Conservation (phyloP, 2,113 vertebrate species). For the Oceanites oceanicus region DNA sequence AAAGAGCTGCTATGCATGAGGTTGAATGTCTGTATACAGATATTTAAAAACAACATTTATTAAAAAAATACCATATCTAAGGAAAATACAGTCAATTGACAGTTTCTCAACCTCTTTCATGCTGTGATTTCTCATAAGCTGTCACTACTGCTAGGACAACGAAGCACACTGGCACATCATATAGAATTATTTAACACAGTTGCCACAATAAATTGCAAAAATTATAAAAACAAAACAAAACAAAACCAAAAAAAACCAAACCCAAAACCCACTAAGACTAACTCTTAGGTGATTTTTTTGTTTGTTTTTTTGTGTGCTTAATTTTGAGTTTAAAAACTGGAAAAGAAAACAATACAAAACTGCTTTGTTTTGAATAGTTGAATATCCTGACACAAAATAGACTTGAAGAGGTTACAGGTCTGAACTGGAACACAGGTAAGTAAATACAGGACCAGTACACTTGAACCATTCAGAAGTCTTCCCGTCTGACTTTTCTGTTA, state of each 20-base stretch:
- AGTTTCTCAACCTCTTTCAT: neutral
- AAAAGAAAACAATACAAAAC: neutral
- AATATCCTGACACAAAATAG: neutral
- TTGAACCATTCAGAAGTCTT: neutral
- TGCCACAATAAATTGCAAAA: neutral
- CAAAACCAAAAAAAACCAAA: no score
- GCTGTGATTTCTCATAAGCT: neutral
- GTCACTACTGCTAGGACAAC: neutral
- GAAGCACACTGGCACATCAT: neutral
- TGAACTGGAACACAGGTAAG: neutral
- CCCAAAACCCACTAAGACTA: neutral
- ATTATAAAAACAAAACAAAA: neutral
- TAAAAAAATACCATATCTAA: neutral
- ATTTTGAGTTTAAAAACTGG: neutral
- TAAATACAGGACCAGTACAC: neutral
- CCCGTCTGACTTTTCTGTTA: neutral
- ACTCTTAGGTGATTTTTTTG: neutral
- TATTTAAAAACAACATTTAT: neutral
- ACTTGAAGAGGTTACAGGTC: neutral
- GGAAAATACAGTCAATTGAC: neutral
- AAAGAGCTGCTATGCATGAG: neutral
- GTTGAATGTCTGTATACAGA: neutral
- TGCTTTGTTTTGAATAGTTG: neutral
- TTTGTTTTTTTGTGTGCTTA: neutral
- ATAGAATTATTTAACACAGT: neutral